Conservation (phyloP, 1,140 invertebrate species). For the Pogonomyrmex californicus region DNA sequence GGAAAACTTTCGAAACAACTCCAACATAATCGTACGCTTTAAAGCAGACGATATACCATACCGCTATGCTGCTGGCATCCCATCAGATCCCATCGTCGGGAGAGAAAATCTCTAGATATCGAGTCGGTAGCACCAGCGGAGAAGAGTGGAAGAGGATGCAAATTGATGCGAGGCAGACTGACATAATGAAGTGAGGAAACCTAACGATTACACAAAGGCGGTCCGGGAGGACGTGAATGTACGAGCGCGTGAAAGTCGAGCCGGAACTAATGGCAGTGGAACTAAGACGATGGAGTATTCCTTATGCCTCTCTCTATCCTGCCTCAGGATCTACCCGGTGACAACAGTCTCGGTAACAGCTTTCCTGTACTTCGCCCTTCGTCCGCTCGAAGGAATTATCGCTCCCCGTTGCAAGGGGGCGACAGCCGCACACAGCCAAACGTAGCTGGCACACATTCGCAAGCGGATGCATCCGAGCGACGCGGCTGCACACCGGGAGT, state of each 20-base stretch:
- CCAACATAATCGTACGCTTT: not conserved
- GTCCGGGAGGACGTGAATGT: slow-evolving; percentile 39
- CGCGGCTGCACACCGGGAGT: slow-evolving; percentile 11
- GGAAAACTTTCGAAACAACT: not conserved
- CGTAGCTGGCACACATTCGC: not conserved
- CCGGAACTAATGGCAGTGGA: slow-evolving; percentile 71
- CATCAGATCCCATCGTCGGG: too few relatives aligned
- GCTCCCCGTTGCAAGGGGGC: slow-evolving; percentile 43
- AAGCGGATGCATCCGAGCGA: not conserved
- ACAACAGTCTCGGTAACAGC: slow-evolving; percentile 75
- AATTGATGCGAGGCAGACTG: not conserved
- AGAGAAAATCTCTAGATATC: not conserved
- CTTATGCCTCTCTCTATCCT: slow-evolving; percentile 61
- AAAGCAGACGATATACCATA: not conserved
- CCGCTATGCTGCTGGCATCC: not conserved
- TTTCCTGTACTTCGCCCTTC: slow-evolving; percentile 69
- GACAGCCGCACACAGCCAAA: not conserved
- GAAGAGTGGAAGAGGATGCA: slow-evolving; percentile 5
- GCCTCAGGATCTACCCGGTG: slow-evolving; percentile 55
- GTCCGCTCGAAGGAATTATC: slow-evolving; percentile 74
- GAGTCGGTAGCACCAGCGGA: not conserved
- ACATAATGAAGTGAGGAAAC: slow-evolving; percentile 71
- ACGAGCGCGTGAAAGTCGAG: slow-evolving; percentile 65
- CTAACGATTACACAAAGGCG: slow-evolving; percentile 73
- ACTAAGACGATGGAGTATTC: slow-evolving; percentile 65